Evolutionary conservation across 2,113 vertebrate genomes (phyloP).

Genomic region (Sinocyclocheilus anophthalmus): DNA sequence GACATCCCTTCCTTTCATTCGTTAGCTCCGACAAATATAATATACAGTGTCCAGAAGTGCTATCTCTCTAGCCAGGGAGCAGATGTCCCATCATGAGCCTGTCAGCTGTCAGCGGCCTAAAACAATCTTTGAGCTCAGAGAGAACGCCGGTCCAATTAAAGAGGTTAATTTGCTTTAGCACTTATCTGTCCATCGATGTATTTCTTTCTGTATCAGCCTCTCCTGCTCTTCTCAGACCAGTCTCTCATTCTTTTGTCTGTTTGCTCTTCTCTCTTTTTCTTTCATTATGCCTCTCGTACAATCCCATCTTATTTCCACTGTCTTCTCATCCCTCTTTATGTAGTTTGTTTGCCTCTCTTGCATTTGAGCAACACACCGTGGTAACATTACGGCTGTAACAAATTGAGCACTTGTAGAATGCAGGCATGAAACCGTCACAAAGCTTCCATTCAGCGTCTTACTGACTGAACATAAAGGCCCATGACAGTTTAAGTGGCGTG

Average conservation of each 20-base stretch:
- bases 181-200: conserved; percentile 14
- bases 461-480: conserved; percentile 40
- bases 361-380: conserved; percentile 31
- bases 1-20: background rate
- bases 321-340: conserved; percentile 24
- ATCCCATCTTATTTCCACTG: background rate
- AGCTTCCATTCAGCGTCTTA: conserved; percentile 42
- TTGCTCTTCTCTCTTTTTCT: conserved; percentile 35
- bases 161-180: conserved; percentile 49
- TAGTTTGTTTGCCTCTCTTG: conserved; percentile 34
- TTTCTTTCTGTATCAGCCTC: background rate
- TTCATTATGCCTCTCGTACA: conserved; percentile 8
- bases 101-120: conserved; percentile 48
- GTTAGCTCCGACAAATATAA: conserved; percentile 1
- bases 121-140: conserved; percentile 31
- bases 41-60: conserved; percentile 18
- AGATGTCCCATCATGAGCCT: conserved; percentile 46
- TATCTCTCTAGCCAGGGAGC: conserved; percentile 48
- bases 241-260: conserved; percentile 43
- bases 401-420: conserved; percentile 49
- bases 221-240: conserved; percentile 34
- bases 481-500: conserved; percentile 47
- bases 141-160: conserved; percentile 48
- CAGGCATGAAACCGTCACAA: conserved; percentile 42
- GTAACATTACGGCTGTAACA: conserved; percentile 40